phyloP scores from a whole-genome alignment of 2,113 vertebrate genomes.

The Microcebus griseorufus region DNA sequence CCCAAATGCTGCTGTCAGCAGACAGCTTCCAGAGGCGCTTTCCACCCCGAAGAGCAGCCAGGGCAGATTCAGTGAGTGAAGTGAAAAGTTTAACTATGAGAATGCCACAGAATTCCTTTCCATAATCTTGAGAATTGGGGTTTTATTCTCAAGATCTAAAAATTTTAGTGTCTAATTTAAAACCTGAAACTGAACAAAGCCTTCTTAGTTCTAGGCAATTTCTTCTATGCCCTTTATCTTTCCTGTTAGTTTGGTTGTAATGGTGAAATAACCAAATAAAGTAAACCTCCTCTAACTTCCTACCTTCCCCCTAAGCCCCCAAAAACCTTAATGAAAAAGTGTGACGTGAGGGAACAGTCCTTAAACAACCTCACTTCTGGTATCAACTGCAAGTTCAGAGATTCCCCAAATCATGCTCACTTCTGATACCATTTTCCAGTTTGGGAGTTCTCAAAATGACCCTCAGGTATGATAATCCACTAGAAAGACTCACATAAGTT shows the following conservation, averaged over 20 bases:
- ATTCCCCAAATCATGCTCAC: too few species aligned
- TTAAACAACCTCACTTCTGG: not conserved
- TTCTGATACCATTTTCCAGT: too few species aligned
- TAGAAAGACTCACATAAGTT: not conserved
- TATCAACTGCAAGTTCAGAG: not conserved
- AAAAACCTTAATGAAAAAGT: not conserved
- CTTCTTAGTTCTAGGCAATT: not conserved
- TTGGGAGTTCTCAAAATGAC: not conserved
- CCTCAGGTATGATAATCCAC: not conserved
- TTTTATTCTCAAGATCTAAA: not conserved
- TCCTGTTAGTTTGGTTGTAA: not conserved
- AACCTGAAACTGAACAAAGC: not conserved
- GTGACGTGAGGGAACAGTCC: not conserved
- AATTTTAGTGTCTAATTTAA: not conserved
- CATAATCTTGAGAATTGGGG: not conserved
- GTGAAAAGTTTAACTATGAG: not conserved
- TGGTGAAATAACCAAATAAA: not conserved
- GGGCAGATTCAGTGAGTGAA: not conserved
- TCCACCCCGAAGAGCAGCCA: not conserved
- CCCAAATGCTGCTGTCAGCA: not conserved
- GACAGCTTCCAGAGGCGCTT: not conserved
- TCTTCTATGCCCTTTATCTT: not conserved
- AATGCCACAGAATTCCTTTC: not conserved
- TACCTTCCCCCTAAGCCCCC: fast-evolving
- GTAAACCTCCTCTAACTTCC: not conserved